Conservation (phyloP, 2,113 vertebrate species). For the Channa maculata region DNA sequence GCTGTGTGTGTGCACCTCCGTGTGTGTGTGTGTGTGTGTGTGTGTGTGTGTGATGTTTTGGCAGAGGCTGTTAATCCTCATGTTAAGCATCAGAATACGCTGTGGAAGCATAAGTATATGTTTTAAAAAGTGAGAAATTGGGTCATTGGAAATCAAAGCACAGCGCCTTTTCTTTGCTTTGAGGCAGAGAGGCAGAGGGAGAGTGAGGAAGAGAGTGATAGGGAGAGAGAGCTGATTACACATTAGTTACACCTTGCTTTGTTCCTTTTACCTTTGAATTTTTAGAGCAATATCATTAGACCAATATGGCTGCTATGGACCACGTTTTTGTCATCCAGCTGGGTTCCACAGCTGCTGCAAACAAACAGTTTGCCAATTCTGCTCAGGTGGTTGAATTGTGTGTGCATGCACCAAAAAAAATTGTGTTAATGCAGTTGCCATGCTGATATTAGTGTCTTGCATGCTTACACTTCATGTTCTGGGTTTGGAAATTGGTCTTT, state of each 20-base stretch:
- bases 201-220: slow-evolving; percentile 51
- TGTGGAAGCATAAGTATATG: slow-evolving; percentile 66
- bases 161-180: slow-evolving; percentile 61
- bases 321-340: slow-evolving; percentile 44
- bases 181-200: slow-evolving; percentile 57
- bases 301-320: slow-evolving; percentile 51
- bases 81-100: slow-evolving; percentile 73
- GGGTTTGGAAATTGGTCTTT: not conserved
- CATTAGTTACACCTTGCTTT: slow-evolving; percentile 77
- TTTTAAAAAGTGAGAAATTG: slow-evolving; percentile 73
- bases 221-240: slow-evolving; percentile 64
- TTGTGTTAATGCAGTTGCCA: slow-evolving; percentile 38
- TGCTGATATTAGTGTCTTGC: slow-evolving; percentile 6
- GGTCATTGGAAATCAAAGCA: slow-evolving; percentile 80
- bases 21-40: slow-evolving; percentile 17
- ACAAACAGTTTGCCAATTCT: slow-evolving; percentile 46
- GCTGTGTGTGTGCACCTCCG: not conserved
- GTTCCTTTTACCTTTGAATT: slow-evolving; percentile 74
- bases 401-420: slow-evolving; percentile 15
- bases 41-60: slow-evolving; percentile 58
- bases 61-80: slow-evolving; percentile 72
- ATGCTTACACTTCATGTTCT: not conserved
- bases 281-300: slow-evolving; percentile 76
- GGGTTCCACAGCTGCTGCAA: slow-evolving; percentile 26
- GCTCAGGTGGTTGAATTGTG: slow-evolving; percentile 15